Evolutionary conservation across 1,140 invertebrate species (phyloP).

Genomic region (Drosophila saltans): DNA sequence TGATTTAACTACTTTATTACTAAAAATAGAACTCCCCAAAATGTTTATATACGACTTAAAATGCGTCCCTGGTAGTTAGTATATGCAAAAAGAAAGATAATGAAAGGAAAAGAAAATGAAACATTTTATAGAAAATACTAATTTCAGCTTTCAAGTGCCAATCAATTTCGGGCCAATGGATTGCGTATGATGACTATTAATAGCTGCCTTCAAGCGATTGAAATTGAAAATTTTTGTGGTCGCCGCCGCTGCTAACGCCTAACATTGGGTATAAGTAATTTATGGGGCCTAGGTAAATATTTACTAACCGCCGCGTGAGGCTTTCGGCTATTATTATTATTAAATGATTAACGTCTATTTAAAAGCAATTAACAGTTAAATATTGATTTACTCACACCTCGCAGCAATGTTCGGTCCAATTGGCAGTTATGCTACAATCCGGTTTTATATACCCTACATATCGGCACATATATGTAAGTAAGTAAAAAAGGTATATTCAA

Average conservation of each 20-base stretch:
- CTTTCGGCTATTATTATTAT: slow-evolving; percentile 19
- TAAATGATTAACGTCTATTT: slow-evolving; percentile 49
- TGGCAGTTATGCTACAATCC: slow-evolving; percentile 3
- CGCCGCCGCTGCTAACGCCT: slow-evolving; percentile 31
- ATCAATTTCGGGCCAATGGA: slow-evolving; percentile 34
- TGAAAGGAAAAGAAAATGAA: neutral
- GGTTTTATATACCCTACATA: neutral
- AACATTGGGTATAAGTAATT: slow-evolving; percentile 30
- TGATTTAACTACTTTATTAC: no score
- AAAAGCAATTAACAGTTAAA: slow-evolving; percentile 44
- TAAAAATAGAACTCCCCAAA: no score
- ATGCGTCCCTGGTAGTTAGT: neutral
- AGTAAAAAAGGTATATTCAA: no score
- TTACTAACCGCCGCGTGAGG: slow-evolving; percentile 35
- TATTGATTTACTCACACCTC: slow-evolving; percentile 25
- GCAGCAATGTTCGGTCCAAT: slow-evolving; percentile 6
- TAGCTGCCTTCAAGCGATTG: slow-evolving; percentile 27
- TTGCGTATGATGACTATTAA: slow-evolving; percentile 26
- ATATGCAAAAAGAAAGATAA: slow-evolving; percentile 4
- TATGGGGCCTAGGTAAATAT: slow-evolving; percentile 39
- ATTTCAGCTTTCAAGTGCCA: slow-evolving; percentile 35
- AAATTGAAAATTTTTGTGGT: slow-evolving; percentile 31
- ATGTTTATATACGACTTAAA: neutral
- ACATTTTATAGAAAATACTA: slow-evolving; percentile 23
- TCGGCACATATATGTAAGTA: no score